Base-by-base conservation (phyloP, 2,888 invertebrate species). In the Chrysodeixis includens region DNA sequence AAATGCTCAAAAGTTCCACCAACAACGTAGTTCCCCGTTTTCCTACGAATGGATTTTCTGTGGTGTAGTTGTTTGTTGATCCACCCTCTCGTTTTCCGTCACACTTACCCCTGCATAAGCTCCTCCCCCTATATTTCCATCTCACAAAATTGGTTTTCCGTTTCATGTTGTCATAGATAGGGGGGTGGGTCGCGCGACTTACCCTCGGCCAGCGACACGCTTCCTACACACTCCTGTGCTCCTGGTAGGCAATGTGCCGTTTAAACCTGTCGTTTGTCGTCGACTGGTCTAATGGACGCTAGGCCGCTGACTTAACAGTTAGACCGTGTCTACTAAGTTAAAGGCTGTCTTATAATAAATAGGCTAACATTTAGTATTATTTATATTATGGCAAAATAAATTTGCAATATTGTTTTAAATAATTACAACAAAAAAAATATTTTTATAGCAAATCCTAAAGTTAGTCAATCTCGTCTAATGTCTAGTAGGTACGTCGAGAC, bases 171-270 rank as follows among this genome's bases (percentile, higher is more conserved):
- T 20, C 18, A 18, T n/a, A 9, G 16, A 44, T 6, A n/a, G 26
- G 32, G 20, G 44, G 22, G 9, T 16, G 0, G 14, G 18, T 3
- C 4, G 16, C 10, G 14, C 0, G 7, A n/a, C n/a, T 12, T 30
- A 5, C 18, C 16, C 12, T 5, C 30, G 9, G 49, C 18, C 30
- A 1, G 52, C 4, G 1, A 58, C n/a, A 20, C 26, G 26, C 26
- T 26, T 6, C 26, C 52, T 30, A 35, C 8, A 10, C 14, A 3
- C 0, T 32, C 20, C 14, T 78, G 75, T 5, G 26, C 16, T 1
- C 76, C 67, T 75, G 51, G 76, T 78, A 60, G 8, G 14, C 64
- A 44, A 58, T 56, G 18, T 65, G 64, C 60, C 60, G 56, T 55
- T 56, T 46, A 32, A 58, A 66, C 66, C 58, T 76, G 75, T 76